phyloP scores from a whole-genome alignment of 2,113 vertebrate genomes.

The Rhineura floridana region DNA sequence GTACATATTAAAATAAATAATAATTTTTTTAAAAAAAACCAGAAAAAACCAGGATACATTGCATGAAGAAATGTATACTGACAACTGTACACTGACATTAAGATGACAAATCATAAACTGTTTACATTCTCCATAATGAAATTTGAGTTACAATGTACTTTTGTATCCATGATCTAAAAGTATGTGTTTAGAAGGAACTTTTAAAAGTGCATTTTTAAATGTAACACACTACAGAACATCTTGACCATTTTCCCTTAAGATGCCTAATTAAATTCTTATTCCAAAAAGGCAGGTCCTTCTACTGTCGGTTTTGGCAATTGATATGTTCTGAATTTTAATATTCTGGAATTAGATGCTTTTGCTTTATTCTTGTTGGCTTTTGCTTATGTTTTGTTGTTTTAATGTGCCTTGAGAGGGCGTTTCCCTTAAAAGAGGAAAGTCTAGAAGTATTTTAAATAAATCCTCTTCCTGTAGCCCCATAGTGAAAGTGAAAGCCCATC shows the following conservation, averaged over 20 bases:
- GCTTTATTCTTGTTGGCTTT: not conserved
- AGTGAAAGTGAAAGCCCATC: too few species aligned
- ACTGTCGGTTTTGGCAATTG: not conserved
- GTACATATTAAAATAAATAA: conserved; percentile 78
- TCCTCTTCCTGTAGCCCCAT: too few species aligned
- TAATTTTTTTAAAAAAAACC: conserved; percentile 64
- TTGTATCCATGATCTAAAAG: conserved; percentile 64
- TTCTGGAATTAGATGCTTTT: not conserved
- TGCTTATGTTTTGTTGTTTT: not conserved
- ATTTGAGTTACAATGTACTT: conserved; percentile 61
- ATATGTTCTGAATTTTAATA: not conserved
- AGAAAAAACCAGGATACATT: conserved; percentile 58
- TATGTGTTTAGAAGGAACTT: conserved; percentile 64
- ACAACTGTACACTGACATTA: conserved; percentile 63
- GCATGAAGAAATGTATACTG: conserved; percentile 60
- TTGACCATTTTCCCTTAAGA: conserved; percentile 47
- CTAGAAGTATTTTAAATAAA: not conserved
- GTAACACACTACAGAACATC: conserved; percentile 55
- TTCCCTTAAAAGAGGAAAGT: not conserved
- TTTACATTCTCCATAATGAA: conserved; percentile 52
- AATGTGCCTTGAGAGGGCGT: not conserved
- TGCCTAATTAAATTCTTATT: conserved; percentile 46
- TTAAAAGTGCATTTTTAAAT: conserved; percentile 69
- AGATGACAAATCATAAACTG: conserved; percentile 64
- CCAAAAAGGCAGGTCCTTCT: conserved; percentile 9